Base-by-base conservation (phyloP, 2,888 invertebrate genomes). In the Rhopalosiphum nymphaeae region DNA sequence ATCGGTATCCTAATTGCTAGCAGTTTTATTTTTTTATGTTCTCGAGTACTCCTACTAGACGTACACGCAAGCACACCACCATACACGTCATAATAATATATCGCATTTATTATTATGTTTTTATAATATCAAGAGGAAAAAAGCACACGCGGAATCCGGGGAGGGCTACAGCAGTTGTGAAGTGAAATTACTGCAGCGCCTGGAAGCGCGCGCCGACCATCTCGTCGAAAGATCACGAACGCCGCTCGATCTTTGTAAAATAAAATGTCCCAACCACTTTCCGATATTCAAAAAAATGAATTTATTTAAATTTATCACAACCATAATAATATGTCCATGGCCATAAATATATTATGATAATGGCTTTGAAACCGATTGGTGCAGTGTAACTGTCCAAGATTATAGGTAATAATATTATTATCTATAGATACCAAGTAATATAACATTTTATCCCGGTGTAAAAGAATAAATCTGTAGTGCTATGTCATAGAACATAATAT, bases 1-100 rank as follows among this genome's bases (percentile, higher is more conserved):
- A 49, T 57, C n/a, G 92, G 53, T 44, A 78, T 90, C 89, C 89
- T 93, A 93, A 93, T 89, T 93, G 90, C 93, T 57, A 36, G 89
- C 21, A 11, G 61, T 67, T 92, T 92, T 86, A 61, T 91, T 49
- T 36, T 53, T 57, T 89, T 61, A 53, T 53, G 53, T 53, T 44
- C 44, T 89, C 57, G 53, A 25, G 36, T 84, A 49, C 91, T 91
- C 84, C n/a, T 53, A 78, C 88, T 88, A 29, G 44, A 86, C 44
- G 10, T 46, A 49, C 44, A 46, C 46, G 46, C 46, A 11, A 44
- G 26, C 44, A 46, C 46, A 29, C 46, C 44, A 29, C 46, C 86
- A 29, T 86, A 86, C 29, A 46, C 86, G 46, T 86, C 44, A 46
- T 86, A 13, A 13, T 86, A 53, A 29, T 86, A 53, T 53, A 86